Percentiles rank a stretch among this genome's conserved stretches.
Conservation (phyloP, 2,797 vertebrate species). For the Allobates femoralis region DNA sequence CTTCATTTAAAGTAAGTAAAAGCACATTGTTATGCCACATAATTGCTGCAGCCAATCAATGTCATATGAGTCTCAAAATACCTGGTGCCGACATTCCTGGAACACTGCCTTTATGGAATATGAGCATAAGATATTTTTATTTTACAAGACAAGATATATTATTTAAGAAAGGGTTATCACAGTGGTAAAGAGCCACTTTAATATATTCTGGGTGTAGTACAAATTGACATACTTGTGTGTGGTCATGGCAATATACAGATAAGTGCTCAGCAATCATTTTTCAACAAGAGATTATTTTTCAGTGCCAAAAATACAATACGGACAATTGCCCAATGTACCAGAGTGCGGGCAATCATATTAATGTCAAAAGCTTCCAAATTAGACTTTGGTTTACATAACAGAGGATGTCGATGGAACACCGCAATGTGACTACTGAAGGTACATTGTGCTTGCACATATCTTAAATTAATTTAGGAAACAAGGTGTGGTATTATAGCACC, state of each 20-base stretch:
- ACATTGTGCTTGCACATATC: neutral
- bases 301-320: neutral
- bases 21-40: too few species aligned
- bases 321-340: neutral
- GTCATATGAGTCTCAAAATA: too few species aligned
- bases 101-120: too few species aligned
- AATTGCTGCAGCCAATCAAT: too few species aligned
- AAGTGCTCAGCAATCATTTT: neutral
- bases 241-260: neutral
- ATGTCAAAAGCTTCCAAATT: neutral
- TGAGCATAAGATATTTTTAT: too few species aligned
- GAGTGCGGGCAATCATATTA: neutral
- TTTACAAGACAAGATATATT: too few species aligned
- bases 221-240: neutral
- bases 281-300: neutral
- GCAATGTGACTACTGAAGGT: neutral
- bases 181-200: neutral
- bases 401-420: neutral
- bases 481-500: conserved; percentile 29
- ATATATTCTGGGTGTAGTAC: neutral
- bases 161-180: too few species aligned
- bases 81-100: too few species aligned
- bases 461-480: conserved; percentile 8
- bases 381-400: conserved; percentile 11
- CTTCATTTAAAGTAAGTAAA: too few species aligned